Conservation (phyloP, 2,113 vertebrate genomes). For the Megaleporinus macrocephalus region DNA sequence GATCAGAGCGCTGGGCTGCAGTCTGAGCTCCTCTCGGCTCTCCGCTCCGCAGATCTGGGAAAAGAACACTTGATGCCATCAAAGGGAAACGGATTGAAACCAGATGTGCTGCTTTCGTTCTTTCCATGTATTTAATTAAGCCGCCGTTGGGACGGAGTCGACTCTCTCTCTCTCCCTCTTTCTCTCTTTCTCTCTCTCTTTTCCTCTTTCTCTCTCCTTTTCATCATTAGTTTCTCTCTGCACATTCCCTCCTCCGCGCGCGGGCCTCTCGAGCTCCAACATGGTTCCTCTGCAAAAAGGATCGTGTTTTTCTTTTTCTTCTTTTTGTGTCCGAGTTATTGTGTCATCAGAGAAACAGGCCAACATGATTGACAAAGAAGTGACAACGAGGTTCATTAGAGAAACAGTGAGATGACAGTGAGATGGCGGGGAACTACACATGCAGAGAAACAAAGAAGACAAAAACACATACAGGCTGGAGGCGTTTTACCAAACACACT, state of each 20-base stretch:
- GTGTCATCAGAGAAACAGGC: too few relatives aligned
- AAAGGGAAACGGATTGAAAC: constrained; percentile 95
- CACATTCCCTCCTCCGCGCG: constrained; percentile 63
- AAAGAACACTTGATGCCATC: constrained; percentile 99
- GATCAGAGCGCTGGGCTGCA: constrained; percentile 64
- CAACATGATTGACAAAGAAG: too few relatives aligned
- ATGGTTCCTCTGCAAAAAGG: not conserved
- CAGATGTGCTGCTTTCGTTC: constrained; percentile 91
- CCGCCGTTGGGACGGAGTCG: constrained; percentile 83
- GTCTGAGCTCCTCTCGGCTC: constrained; percentile 82
- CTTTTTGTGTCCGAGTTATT: too few relatives aligned
- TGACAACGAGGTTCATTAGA: too few relatives aligned
- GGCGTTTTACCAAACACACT: too few relatives aligned
- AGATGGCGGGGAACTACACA: too few relatives aligned
- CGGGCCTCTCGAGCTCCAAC: constrained; percentile 11
- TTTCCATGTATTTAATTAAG: constrained; percentile 99
- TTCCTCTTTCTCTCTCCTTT: constrained; percentile 53
- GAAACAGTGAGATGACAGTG: too few relatives aligned
- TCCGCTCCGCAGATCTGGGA: constrained; percentile 90
- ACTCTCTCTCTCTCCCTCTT: constrained; percentile 59
- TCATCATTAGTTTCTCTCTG: constrained; percentile 91
- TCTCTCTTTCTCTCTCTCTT: not conserved
- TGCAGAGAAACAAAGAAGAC: too few relatives aligned
- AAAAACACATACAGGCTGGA: too few relatives aligned
- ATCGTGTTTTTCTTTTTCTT: not conserved